A percentile compares a stretch with the other conserved stretches of the same genome.
Conservation (phyloP, 2,797 vertebrate genomes). For the Cygnus olor region DNA sequence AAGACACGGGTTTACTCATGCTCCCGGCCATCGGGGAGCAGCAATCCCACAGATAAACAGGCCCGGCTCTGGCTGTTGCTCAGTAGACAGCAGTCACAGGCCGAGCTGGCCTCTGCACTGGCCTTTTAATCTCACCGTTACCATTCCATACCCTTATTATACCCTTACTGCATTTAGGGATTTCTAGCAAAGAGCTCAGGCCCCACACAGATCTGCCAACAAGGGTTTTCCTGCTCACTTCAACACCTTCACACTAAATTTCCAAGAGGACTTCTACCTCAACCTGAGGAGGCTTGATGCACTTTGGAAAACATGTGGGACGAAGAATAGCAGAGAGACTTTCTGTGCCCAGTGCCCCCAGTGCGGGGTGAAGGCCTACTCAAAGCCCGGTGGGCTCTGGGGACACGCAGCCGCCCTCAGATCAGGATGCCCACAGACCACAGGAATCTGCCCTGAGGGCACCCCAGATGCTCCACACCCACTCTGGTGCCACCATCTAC, state of each 20-base stretch:
- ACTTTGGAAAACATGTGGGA: not conserved
- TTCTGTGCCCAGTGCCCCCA: rapidly evolving
- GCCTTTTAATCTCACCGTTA: not conserved
- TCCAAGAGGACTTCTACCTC: not conserved
- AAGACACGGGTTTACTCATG: not conserved
- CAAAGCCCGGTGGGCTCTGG: rapidly evolving
- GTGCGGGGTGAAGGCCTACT: not conserved
- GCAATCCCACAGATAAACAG: not conserved
- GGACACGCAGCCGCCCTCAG: rapidly evolving
- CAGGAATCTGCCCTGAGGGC: not conserved
- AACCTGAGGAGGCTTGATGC: not conserved
- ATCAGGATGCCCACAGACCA: not conserved
- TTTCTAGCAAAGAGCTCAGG: not conserved
- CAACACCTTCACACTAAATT: not conserved
- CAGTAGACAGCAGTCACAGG: not conserved
- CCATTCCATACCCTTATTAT: not conserved
- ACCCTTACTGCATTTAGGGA: not conserved
- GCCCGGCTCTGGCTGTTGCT: not conserved
- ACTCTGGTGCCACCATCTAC: not conserved
- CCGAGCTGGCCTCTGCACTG: not conserved
- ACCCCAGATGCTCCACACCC: not conserved
- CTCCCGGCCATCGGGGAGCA: not conserved
- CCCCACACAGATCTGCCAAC: no score
- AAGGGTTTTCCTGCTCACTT: not conserved
- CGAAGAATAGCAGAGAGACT: not conserved